phyloP scores from a whole-genome alignment of 2,113 vertebrate species.

The Macquaria ambigua region DNA sequence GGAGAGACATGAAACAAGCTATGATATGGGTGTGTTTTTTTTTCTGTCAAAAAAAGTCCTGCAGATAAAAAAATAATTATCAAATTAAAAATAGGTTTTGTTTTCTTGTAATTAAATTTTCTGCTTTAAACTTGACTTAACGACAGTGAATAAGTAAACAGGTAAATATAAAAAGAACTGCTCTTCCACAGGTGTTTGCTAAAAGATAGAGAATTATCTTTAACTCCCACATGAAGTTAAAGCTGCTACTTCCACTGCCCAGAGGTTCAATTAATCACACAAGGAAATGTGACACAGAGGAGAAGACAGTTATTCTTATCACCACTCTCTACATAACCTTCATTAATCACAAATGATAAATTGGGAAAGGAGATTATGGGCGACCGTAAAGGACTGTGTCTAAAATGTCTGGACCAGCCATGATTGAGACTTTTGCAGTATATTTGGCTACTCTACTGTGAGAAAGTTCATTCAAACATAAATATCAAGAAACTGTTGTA shows the following conservation, averaged over 20 bases:
- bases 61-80: not conserved
- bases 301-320: slow-evolving; percentile 30
- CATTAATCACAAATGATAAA: slow-evolving; percentile 48
- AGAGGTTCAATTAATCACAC: slow-evolving; percentile 43
- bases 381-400: no score
- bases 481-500: not conserved
- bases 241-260: not conserved
- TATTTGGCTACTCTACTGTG: no score
- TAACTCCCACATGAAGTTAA: not conserved
- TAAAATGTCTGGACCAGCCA: no score
- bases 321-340: not conserved
- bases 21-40: not conserved
- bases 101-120: not conserved
- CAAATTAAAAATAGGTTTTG: not conserved
- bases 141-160: slow-evolving; percentile 1
- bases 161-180: not conserved
- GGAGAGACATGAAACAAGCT: not conserved
- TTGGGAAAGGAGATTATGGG: not conserved
- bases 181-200: not conserved
- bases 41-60: not conserved
- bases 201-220: slow-evolving; percentile 1
- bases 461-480: not conserved
- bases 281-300: slow-evolving; percentile 18
- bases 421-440: no score
- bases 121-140: not conserved